Evolutionary conservation across 2,888 invertebrate species (phyloP).

Genomic region (Drosophila multiciliata): DNA sequence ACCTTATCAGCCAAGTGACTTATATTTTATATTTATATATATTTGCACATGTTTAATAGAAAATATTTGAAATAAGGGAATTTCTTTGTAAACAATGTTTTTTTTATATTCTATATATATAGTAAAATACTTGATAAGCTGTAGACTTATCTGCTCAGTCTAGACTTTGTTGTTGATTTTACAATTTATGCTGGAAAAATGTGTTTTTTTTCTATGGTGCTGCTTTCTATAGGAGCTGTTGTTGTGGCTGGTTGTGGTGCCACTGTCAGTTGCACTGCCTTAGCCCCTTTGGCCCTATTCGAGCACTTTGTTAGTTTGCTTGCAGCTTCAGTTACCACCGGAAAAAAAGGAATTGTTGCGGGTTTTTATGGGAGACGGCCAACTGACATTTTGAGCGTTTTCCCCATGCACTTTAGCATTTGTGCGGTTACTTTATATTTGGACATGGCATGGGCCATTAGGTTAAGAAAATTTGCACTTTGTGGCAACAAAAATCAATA

Average conservation of each 20-base stretch:
- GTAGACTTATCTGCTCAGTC: neutral
- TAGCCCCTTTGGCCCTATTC: conserved; percentile 51
- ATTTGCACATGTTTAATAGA: neutral
- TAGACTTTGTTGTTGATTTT: neutral
- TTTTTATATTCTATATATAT: neutral
- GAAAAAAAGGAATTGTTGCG: neutral
- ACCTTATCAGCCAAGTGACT: neutral
- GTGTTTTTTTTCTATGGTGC: neutral
- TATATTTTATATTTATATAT: neutral
- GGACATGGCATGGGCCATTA: conserved; percentile 60
- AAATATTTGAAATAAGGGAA: neutral
- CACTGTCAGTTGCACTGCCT: conserved; percentile 10
- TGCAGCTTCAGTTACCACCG: conserved; percentile 47
- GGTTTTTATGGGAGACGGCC: neutral
- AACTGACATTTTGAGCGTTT: conserved; percentile 65
- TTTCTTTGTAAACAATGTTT: neutral
- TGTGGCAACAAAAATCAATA: conserved; percentile 36
- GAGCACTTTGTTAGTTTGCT: conserved; percentile 71
- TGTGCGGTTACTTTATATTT: conserved; percentile 38
- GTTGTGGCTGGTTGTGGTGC: conserved; percentile 4
- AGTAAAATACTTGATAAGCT: neutral
- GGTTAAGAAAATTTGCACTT: conserved; percentile 37
- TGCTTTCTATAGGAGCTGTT: neutral
- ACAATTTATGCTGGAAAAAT: neutral
- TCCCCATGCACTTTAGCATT: conserved; percentile 47